Percentiles rank a stretch among this genome's conserved stretches.
Evolutionary conservation across 2,113 vertebrate species (phyloP).

Genomic region (Gymnarchus niloticus): DNA sequence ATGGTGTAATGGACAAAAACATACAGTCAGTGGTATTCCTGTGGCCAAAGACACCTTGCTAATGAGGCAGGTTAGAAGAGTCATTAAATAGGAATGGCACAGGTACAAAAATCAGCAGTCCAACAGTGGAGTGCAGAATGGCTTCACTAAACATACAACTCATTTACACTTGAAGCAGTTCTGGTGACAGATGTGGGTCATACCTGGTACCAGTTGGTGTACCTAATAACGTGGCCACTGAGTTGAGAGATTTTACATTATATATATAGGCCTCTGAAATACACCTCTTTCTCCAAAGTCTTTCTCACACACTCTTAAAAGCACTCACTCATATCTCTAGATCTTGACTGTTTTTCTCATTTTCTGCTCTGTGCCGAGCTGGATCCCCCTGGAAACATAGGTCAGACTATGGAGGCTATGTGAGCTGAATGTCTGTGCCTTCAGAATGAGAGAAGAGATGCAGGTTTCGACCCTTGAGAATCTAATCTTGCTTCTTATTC

Average conservation of each 20-base stretch:
- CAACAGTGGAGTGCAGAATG: background rate
- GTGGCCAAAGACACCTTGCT: background rate
- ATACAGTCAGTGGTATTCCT: background rate
- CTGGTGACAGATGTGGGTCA: too few species aligned
- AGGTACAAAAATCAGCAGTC: background rate
- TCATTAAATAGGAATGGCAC: background rate
- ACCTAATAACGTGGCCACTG: background rate
- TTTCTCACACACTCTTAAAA: slow-evolving; percentile 15
- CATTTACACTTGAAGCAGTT: background rate
- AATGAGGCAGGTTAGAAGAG: background rate
- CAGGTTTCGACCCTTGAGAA: slow-evolving; percentile 42
- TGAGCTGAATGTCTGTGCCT: slow-evolving; percentile 29
- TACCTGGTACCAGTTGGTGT: background rate
- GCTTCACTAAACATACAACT: background rate
- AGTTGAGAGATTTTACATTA: too few species aligned
- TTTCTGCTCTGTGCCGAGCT: slow-evolving; percentile 31
- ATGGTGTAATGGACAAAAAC: background rate
- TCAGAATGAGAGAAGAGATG: slow-evolving; percentile 19
- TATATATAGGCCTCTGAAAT: background rate
- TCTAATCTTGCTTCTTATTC: slow-evolving; percentile 39
- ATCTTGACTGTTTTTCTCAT: slow-evolving; percentile 38
- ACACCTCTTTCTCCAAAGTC: background rate
- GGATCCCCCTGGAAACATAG: slow-evolving; percentile 46
- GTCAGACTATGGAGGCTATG: slow-evolving; percentile 42
- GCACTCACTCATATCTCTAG: slow-evolving; percentile 20